These are phyloP conservation scores for Drosophila atripex DNA, from an alignment of 2,888 invertebrate genomes.

Conservation along the genomic window DNA sequence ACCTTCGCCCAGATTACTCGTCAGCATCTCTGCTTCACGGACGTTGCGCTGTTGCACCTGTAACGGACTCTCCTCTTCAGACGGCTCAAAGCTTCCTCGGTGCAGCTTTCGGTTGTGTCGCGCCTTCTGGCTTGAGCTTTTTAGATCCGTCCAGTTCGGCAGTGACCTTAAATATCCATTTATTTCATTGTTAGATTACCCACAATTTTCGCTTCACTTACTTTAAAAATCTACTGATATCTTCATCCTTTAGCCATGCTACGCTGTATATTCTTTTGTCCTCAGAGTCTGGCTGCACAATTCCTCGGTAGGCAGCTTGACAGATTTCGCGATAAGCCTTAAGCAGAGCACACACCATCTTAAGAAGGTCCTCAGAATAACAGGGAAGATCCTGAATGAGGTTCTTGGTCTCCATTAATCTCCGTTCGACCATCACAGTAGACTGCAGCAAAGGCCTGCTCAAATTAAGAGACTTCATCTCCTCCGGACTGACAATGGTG, in stretches of 20 bases:
- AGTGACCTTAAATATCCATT: conserved; percentile 85
- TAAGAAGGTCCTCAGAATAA: conserved; percentile 90
- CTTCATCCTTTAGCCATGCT: conserved; percentile 96
- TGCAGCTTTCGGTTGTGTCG: conserved; percentile 79
- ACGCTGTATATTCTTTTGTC: conserved; percentile 92
- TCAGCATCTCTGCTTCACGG: conserved; percentile 96
- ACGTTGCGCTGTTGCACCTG: conserved; percentile 91
- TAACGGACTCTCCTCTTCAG: conserved; percentile 91
- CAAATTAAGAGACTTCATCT: conserved; percentile 87
- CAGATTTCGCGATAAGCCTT: conserved; percentile 90
- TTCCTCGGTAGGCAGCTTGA: conserved; percentile 89
- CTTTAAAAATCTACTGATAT: conserved; percentile 96
- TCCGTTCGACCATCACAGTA: conserved; percentile 88
- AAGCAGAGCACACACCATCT: conserved; percentile 88
- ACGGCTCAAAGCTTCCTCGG: conserved; percentile 84
- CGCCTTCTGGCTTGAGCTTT: conserved; percentile 82
- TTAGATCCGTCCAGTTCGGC: conserved; percentile 91
- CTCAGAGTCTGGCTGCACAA: conserved; percentile 91
- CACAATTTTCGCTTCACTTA: conserved; percentile 76
- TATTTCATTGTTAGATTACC: background rate
- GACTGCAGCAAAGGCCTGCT: conserved; percentile 89
- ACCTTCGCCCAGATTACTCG: conserved; percentile 95
- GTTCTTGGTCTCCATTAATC: conserved; percentile 86
- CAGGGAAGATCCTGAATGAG: conserved; percentile 89
- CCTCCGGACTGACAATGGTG: conserved; percentile 88